Evolutionary conservation across 2,113 vertebrate genomes (phyloP), one percentile per base, ranked within the genome.

Genomic region (Barnardius zonarius): DNA sequence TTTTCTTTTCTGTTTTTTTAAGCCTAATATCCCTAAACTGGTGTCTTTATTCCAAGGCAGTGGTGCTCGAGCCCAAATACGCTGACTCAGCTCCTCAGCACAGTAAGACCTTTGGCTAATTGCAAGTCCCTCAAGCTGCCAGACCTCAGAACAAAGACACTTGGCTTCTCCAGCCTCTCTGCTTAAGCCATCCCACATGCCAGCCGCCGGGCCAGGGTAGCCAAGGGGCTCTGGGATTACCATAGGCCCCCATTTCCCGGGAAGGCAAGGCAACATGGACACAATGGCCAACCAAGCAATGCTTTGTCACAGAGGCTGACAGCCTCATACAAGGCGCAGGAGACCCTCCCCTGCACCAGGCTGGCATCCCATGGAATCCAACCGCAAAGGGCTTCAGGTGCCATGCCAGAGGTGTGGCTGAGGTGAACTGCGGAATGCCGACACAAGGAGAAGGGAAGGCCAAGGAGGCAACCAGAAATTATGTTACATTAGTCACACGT

Each of bases 71-170:
- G 59, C 54, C 66, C 70, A 81, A 92, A 82, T 22, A 66, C 0
- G 13, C 88, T 95, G 89, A 93, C 89, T 83, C 94, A 86, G 89
- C 75, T 83, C 77, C 41, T 23, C 1, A 0, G 66, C 84, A 86
- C 43, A 94, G 79, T 4, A 3, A 95, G 76, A 88, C 64, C 88
- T 88, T 39, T 51, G 41, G 54, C 78, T 78, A 84, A 95, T 5
- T 75, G 14, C 79, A 75, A 70, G 74, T 87, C 75, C 70, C 64
- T 89, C 92, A 59, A 92, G 83, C 76, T 0, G 1, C 62, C 77
- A 90, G 86, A 86, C 27, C 52, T 92, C 88, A 73, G 66, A 90
- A 93, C 88, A 95, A 91, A 96, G 94, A 93, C 78, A 86, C 43
- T 39, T 8, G 1, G 49, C 49, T 92, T 68, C 87, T 93, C 76